These are phyloP conservation scores for Pseudanteris insignis DNA, from an alignment of 2,888 invertebrate genomes.

Conservation along the genomic window DNA sequence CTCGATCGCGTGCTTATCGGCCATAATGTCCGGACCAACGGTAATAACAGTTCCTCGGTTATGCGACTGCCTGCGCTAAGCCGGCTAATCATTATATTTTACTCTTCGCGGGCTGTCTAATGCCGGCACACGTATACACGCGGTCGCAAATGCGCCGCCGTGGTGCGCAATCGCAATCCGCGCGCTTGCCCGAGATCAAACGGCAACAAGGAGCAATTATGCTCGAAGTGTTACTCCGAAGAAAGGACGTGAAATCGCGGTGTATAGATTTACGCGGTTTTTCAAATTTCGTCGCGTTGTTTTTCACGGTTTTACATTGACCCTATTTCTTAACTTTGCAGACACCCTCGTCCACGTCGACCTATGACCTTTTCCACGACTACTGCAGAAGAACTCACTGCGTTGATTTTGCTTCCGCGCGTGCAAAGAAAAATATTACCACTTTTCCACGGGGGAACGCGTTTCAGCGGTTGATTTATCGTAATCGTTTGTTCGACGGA, in stretches of 20 bases:
- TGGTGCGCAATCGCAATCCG: constrained; percentile 1
- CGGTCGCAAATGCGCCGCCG: constrained; percentile 5
- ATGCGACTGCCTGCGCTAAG: constrained; percentile 33
- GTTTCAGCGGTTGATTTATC: too few species aligned
- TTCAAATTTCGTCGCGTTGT: not conserved
- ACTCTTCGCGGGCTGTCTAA: constrained; percentile 26
- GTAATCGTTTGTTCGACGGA: too few species aligned
- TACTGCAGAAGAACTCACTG: too few species aligned
- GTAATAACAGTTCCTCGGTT: constrained; percentile 37
- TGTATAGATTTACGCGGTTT: constrained; percentile 15
- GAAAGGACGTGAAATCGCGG: constrained; percentile 35
- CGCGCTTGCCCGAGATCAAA: too few species aligned
- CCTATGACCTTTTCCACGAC: too few species aligned
- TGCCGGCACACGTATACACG: not conserved
- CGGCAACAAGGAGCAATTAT: constrained; percentile 33
- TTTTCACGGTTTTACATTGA: not conserved
- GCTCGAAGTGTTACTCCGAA: constrained; percentile 39
- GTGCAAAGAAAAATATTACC: too few species aligned
- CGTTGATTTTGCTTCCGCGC: too few species aligned
- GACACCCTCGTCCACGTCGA: too few species aligned
- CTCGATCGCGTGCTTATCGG: constrained; percentile 50
- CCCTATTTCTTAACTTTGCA: too few species aligned
- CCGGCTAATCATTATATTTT: constrained; percentile 37
- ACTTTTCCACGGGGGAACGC: too few species aligned
- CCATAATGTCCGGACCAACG: constrained; percentile 38